phyloP scores from a whole-genome alignment of 1,140 invertebrate genomes.

The Drosophila bipectinata region DNA sequence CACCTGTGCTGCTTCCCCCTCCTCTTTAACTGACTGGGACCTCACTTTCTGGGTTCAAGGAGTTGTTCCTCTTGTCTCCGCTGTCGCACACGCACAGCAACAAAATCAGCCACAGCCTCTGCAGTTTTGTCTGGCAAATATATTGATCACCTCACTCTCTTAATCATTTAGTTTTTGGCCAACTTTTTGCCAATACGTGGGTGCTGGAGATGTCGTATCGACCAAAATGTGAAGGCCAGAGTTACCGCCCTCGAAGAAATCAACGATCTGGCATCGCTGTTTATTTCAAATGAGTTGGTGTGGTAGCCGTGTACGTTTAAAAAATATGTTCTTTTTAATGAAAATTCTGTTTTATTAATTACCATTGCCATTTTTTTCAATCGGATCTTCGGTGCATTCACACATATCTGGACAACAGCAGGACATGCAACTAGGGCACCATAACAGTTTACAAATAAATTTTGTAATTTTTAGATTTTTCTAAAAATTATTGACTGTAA shows the following conservation, averaged over 20 bases:
- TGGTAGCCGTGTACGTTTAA: neutral
- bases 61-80: conserved; percentile 11
- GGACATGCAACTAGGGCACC: neutral
- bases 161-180: conserved; percentile 1
- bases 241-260: neutral
- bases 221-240: neutral
- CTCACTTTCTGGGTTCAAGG: conserved; percentile 23
- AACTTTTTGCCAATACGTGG: conserved; percentile 3
- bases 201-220: neutral
- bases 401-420: neutral
- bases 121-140: conserved; percentile 8
- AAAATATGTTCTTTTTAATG: neutral
- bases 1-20: conserved; percentile 28
- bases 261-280: neutral
- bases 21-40: neutral
- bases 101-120: conserved; percentile 23
- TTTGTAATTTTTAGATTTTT: neutral
- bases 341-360: neutral
- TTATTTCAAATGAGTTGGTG: neutral
- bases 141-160: conserved; percentile 20
- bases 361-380: neutral
- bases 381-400: neutral
- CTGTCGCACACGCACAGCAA: conserved; percentile 40
- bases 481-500: neutral
- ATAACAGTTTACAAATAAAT: neutral